Conservation (phyloP, 1,140 invertebrate genomes). For the Helicoverpa zea region DNA sequence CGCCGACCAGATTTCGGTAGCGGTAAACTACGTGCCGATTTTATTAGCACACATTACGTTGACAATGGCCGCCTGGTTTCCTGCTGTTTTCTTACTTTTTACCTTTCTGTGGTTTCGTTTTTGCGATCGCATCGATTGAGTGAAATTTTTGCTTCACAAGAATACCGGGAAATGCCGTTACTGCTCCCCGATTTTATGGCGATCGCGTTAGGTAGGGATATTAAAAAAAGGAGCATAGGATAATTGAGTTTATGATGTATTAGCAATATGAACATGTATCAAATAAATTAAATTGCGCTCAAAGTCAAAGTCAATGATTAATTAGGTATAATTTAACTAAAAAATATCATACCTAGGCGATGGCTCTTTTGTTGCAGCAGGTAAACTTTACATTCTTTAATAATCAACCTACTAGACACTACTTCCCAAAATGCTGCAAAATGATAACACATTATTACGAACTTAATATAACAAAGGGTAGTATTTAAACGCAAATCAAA, state of each 20-base stretch:
- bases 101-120: not conserved
- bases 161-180: conserved; percentile 6
- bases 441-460: too few species aligned
- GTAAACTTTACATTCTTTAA: too few species aligned
- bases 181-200: not conserved
- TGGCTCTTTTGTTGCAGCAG: too few species aligned
- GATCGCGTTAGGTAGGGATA: not conserved
- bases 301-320: not conserved
- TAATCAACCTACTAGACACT: too few species aligned
- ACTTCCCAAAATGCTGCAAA: too few species aligned
- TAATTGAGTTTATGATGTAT: not conserved
- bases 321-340: not conserved
- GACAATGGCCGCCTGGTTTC: conserved; percentile 44
- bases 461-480: too few species aligned
- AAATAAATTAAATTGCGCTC: not conserved
- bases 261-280: not conserved
- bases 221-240: not conserved
- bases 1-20: conserved; percentile 52
- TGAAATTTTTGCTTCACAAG: not conserved
- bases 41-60: conserved; percentile 49
- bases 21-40: conserved; percentile 48
- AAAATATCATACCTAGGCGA: too few species aligned
- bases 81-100: conserved; percentile 46
- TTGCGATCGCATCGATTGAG: not conserved
- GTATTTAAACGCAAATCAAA: too few species aligned